These are phyloP conservation scores for Dicerorhinus sumatrensis DNA, from an alignment of 2,113 vertebrate genomes.

Conservation along the genomic window DNA sequence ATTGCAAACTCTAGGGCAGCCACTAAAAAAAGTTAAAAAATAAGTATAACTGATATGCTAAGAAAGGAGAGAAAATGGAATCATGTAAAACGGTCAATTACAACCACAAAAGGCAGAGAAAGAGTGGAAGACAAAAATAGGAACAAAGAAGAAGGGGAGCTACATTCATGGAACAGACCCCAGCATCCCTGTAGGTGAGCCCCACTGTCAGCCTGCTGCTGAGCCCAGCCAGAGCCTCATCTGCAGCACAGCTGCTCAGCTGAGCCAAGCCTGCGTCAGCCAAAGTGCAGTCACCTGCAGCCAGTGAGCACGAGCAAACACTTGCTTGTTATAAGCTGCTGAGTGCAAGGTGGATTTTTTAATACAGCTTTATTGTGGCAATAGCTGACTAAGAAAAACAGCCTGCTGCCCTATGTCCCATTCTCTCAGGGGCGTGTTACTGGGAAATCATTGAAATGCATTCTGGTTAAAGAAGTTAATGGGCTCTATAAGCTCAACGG, in stretches of 20 bases:
- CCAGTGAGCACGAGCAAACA: rapidly evolving
- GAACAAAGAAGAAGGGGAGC: background rate
- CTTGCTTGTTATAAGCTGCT: background rate
- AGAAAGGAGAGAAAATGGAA: background rate
- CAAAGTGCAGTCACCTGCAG: background rate
- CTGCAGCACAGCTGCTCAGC: background rate
- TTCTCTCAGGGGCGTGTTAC: background rate
- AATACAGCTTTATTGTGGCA: background rate
- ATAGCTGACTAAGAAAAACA: too few species aligned
- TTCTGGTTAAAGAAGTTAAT: background rate
- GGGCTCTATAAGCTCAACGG: background rate
- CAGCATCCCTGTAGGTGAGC: background rate
- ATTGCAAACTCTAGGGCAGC: background rate
- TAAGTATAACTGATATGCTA: background rate
- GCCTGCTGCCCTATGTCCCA: background rate
- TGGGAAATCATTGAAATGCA: background rate
- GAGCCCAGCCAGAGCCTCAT: background rate
- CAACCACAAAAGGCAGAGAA: background rate
- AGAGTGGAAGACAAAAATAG: background rate
- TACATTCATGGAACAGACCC: background rate
- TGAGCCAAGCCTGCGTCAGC: background rate
- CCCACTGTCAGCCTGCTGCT: background rate
- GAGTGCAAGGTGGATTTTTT: background rate
- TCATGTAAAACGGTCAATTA: background rate
- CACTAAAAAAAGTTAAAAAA: background rate